Evolutionary conservation across 2,888 invertebrate genomes (phyloP), one percentile per base, ranked within the genome.

Genomic region (Acleris emargana): DNA sequence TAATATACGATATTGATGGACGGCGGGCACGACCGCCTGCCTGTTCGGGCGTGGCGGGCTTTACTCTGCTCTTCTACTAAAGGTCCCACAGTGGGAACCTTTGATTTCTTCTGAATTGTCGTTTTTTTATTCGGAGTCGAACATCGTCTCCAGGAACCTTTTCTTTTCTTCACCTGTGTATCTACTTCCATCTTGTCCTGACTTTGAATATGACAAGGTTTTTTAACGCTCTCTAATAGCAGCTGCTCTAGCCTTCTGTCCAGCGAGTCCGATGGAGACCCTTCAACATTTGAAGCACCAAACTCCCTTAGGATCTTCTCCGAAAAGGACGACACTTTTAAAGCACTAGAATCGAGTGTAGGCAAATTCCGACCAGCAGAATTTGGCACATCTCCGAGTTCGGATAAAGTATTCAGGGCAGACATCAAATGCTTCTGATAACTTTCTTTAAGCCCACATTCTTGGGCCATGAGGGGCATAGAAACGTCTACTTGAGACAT

Each of bases 161-260:
- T 17, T 68, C 77, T 79, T 49, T 75, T 71, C n/a, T 72, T 72
- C 49, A 68, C 69, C 32, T 55, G 66, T 45, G 67, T 67, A 62
- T 75, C 78, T 17, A 75, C 69, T 53, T 78, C 76, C 74, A 73
- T 73, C 43, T 69, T 62, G 20, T 73, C 64, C n/a, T 58, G 64
- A 57, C 64, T 67, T 16, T 68, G 42, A 25, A 51, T 17, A 13
- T 69, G 68, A 5, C 69, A 63, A 11, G 75, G 73, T 69, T 91
- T 91, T 72, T 88, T 86, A 32, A 84, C 83, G 71, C 91, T 92
- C 64, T 91, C 89, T 28, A 92, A 69, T 28, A 89, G 69, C 32
- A 92, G 74, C 64, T 88, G 77, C 45, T 75, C 76, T 9, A 92
- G 71, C 72, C 82, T 85, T 66, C 72, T 69, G 61, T 88, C 81